Evolutionary conservation across 2,113 vertebrate genomes (phyloP), one percentile per base, ranked within the genome.

Genomic region (Fulica atra): DNA sequence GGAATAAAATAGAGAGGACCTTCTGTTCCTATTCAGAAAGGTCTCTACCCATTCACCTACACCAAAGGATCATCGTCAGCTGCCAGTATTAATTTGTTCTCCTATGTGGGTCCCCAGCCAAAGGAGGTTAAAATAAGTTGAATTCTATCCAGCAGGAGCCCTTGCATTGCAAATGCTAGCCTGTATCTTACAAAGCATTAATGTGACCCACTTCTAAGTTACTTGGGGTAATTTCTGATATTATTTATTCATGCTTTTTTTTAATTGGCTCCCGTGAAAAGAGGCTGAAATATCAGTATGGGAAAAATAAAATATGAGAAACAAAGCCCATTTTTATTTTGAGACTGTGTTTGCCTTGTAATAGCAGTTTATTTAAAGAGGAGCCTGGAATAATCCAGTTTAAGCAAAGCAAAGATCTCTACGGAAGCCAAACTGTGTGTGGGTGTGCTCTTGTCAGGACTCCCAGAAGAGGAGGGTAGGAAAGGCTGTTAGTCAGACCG

Each of bases 21-120:
- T 97, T 96, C 95, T 97, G 96, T 94, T 96, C 70, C 83, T 89
- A 59, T 96, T 96, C 96, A 92, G 81, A 96, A 94, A 94, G 95
- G 95, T 96, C 95, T 96, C 70, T 91, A 59, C 77, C 65, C 91
- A 76, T 93, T 96, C 93, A 95, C 96, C 93, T 97, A 83, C 73
- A 92, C 90, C 80, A 95, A 94, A 92, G 92, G 31, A 89, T 91
- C 40, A 3, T 90, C 6, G 0, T 92, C 88, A 84, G 70, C 93
- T 94, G 95, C 93, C 92, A 87, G 70, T 76, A 87, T 94, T 92
- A 86, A 96, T 96, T 97, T 96, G 73, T 96, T 96, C 81, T 94
- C 92, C 88, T 92, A 0, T 77, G 50, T 93, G 84, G 36, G 63
- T 92, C 96, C 96, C 46, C 50, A 11, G 83, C 77, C 59, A 91